Percentiles rank a stretch among this genome's conserved stretches.
Conservation (phyloP, 2,797 vertebrate genomes). For the Pseudomugil tenellus region DNA sequence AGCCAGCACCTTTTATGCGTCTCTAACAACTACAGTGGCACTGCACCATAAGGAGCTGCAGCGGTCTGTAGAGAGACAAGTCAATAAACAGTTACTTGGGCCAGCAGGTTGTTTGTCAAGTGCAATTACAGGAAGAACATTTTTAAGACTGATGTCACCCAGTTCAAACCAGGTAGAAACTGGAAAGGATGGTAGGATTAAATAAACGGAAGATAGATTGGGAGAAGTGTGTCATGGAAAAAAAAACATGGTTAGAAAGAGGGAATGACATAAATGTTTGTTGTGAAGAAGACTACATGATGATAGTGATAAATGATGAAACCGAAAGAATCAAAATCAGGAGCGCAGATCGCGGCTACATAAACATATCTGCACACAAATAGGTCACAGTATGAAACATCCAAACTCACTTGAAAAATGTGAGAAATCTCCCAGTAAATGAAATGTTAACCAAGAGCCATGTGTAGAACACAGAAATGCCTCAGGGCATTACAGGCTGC, state of each 20-base stretch:
- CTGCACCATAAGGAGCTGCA: slow-evolving; percentile 33
- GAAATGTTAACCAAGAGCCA: slow-evolving; percentile 64
- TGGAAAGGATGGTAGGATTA: slow-evolving; percentile 38
- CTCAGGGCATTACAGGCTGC: slow-evolving; percentile 54
- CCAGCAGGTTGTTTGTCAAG: slow-evolving; percentile 69
- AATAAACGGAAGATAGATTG: slow-evolving; percentile 38
- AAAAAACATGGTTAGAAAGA: slow-evolving; percentile 1
- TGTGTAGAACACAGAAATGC: slow-evolving; percentile 57
- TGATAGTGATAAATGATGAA: neutral
- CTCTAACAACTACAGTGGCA: slow-evolving; percentile 42
- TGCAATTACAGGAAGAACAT: slow-evolving; percentile 62
- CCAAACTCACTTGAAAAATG: slow-evolving; percentile 37
- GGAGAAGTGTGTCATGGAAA: slow-evolving; percentile 23
- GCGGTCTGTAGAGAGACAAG: slow-evolving; percentile 54
- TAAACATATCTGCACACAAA: slow-evolving; percentile 6
- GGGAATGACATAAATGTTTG: slow-evolving; percentile 41
- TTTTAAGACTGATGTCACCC: slow-evolving; percentile 50
- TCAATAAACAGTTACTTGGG: slow-evolving; percentile 72
- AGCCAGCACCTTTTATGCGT: slow-evolving; percentile 45
- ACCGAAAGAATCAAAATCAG: slow-evolving; percentile 5
- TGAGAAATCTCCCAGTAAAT: slow-evolving; percentile 50
- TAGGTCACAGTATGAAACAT: slow-evolving; percentile 44
- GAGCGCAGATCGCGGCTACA: neutral
- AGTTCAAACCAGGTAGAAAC: slow-evolving; percentile 46
- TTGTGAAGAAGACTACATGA: neutral